Conservation (phyloP, 2,113 vertebrate species). For the Emydocephalus ijimae region DNA sequence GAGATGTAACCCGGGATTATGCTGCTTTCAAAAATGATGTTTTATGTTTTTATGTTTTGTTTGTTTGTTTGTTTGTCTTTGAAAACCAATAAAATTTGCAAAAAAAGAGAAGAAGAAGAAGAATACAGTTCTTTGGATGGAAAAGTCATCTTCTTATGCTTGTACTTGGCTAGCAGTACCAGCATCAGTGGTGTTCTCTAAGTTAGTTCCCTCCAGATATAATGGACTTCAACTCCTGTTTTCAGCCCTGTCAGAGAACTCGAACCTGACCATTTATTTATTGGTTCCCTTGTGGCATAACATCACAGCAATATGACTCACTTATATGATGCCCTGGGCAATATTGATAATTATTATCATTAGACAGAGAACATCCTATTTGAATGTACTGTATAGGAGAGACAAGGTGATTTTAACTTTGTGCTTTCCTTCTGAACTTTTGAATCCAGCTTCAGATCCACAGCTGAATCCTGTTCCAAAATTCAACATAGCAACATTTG, state of each 20-base stretch:
- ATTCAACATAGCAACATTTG: background rate
- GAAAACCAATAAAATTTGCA: too few relatives aligned
- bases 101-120: too few relatives aligned
- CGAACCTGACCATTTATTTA: background rate
- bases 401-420: background rate
- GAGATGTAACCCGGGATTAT: too few relatives aligned
- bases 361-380: background rate
- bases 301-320: background rate
- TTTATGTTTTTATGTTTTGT: too few relatives aligned
- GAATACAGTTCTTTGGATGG: background rate
- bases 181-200: background rate
- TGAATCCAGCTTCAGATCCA: background rate
- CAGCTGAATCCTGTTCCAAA: background rate
- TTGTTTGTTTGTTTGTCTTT: too few relatives aligned
- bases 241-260: background rate
- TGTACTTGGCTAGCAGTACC: background rate
- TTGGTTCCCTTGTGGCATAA: background rate
- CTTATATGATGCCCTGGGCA: background rate
- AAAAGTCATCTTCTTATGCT: background rate
- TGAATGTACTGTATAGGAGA: background rate
- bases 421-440: background rate
- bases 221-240: background rate
- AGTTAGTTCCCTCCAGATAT: background rate
- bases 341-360: background rate
- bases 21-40: too few relatives aligned